Percentiles rank a stretch among this genome's conserved stretches.
These are phyloP conservation scores for Chymomyza costata DNA, from an alignment of 1,140 invertebrate species.

Conservation along the genomic window DNA sequence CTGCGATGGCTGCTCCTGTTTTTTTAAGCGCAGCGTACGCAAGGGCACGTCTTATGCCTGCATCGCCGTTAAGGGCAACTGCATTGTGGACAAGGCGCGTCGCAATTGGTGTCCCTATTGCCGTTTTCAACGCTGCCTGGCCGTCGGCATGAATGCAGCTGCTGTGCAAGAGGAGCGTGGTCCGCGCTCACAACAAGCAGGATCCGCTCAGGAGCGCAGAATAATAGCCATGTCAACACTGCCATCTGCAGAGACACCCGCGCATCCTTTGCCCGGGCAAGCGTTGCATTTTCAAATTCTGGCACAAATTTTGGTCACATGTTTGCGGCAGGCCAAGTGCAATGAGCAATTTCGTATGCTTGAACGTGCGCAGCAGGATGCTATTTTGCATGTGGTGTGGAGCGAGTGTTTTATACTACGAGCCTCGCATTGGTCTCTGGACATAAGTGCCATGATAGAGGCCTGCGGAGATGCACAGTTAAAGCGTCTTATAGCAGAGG, in stretches of 20 bases:
- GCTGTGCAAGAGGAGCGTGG: constrained; percentile 89
- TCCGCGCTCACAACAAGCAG: constrained; percentile 77
- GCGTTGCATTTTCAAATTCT: constrained; percentile 76
- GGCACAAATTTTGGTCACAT: constrained; percentile 78
- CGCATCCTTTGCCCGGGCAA: constrained; percentile 11
- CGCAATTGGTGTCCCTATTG: constrained; percentile 93
- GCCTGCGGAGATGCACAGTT: constrained; percentile 60
- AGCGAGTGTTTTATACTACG: constrained; percentile 78
- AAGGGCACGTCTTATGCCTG: constrained; percentile 84
- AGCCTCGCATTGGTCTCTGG: constrained; percentile 79
- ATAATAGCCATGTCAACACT: neutral
- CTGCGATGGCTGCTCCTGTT: constrained; percentile 93
- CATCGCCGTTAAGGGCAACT: constrained; percentile 85
- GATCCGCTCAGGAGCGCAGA: constrained; percentile 1
- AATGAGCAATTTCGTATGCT: constrained; percentile 77
- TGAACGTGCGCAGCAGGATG: constrained; percentile 76
- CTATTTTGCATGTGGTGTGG: constrained; percentile 78
- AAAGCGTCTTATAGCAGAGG: constrained; percentile 53
- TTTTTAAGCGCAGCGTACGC: constrained; percentile 89
- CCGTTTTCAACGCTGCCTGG: constrained; percentile 86
- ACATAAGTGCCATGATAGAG: constrained; percentile 74
- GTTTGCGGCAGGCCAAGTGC: constrained; percentile 77
- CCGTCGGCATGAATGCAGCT: constrained; percentile 86
- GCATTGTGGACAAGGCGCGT: constrained; percentile 87
- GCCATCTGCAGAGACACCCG: constrained; percentile 20